phyloP scores from a whole-genome alignment of 2,797 vertebrate genomes.

The Gallinago stenura region DNA sequence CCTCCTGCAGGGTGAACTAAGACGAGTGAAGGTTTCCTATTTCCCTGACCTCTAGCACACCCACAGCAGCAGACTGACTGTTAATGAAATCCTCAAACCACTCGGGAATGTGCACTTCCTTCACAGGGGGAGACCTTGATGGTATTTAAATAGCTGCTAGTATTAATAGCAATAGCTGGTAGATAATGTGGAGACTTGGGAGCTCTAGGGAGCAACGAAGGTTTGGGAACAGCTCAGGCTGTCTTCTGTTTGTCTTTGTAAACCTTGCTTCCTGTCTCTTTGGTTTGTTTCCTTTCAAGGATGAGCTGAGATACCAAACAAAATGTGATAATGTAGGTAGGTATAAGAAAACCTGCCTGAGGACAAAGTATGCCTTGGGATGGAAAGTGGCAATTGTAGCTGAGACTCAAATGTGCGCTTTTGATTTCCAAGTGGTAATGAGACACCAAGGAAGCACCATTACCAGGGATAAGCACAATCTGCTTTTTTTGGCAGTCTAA shows the following conservation, averaged over 20 bases:
- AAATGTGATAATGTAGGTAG: not conserved
- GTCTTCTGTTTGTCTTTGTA: not conserved
- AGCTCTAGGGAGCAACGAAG: constrained; percentile 7
- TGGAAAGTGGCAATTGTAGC: not conserved
- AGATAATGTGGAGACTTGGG: not conserved
- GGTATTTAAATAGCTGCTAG: constrained; percentile 2
- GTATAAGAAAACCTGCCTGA: not conserved
- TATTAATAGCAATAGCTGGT: constrained; percentile 39
- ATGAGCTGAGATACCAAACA: not conserved
- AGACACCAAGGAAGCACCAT: not conserved
- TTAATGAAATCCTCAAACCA: not conserved
- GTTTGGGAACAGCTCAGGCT: constrained; percentile 19
- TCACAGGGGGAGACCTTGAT: constrained; percentile 8
- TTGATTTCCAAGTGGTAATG: not conserved
- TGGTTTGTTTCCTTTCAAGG: not conserved
- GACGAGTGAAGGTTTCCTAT: not conserved
- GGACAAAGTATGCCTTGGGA: not conserved
- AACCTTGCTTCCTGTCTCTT: not conserved
- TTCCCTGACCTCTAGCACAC: constrained; percentile 2
- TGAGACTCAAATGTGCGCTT: not conserved
- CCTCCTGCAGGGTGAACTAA: not conserved
- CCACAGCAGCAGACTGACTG: not conserved
- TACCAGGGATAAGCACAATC: not conserved
- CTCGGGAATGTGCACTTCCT: not conserved
- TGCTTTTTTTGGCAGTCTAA: not conserved